Evolutionary conservation across 1,140 invertebrate species (phyloP), one percentile per base, ranked within the genome.

Genomic region (Ostrea edulis): DNA sequence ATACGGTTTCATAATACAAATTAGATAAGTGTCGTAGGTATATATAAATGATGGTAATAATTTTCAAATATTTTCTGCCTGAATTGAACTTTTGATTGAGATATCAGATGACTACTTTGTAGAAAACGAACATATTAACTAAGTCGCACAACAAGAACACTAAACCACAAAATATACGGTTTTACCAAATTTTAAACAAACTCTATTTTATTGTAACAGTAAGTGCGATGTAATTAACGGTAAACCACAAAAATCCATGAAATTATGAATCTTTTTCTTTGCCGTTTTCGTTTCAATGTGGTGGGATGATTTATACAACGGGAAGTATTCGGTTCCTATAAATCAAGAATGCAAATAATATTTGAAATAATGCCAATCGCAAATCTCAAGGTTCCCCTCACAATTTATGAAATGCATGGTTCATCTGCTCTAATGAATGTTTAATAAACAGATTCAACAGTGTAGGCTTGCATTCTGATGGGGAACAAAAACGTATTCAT

Each of bases 311-410:
- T 77, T 77, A 77, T 25, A 35, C 17, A 29, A 35, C 68, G 29
- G 68, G 68, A 77, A 77, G 68, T 25, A 77, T 77, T 25, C 29
- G 68, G 68, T 1, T 71, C 29, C 68, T 29, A 77, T 29, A 44
- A 77, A 77, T 29, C 29, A 77, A 77, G 68, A 77, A 77, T 77
- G 25, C 29, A 77, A 77, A 77, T 35, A 35, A 77, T 77, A 35
- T 29, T 77, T 77, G 68, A 77, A 77, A 77, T 25, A 25, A 77
- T 77, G 68, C 68, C 68, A 77, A 77, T 77, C 68, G 25, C 25
- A 29, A 29, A 77, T 77, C 68, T 4, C 9, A 44, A 25, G 9
- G 25, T 29, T 77, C 22, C 9, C 68, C 9, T 29, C 25, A 71
- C 25, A 25, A 9, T 71, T 71, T 29, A 77, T 77, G 68, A 77